Percentiles rank a stretch among this genome's conserved stretches.
These are phyloP conservation scores for Scaptomyza tumidula DNA, from an alignment of 2,888 invertebrate genomes.

Conservation along the genomic window DNA sequence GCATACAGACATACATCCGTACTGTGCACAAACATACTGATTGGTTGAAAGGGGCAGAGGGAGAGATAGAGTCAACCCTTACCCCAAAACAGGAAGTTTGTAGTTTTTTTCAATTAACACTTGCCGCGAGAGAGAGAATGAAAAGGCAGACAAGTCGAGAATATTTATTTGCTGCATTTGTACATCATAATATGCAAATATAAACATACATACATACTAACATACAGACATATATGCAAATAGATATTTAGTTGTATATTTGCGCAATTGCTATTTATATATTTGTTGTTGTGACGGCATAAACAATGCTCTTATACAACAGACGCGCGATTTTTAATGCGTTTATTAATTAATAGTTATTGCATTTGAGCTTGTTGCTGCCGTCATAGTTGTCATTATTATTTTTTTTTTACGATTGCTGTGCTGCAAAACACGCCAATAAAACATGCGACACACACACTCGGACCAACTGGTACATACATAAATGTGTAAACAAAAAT, in stretches of 20 bases:
- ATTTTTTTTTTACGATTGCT: slow-evolving; percentile 15
- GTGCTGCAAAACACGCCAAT: slow-evolving; percentile 38
- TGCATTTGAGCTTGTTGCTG: slow-evolving; percentile 22
- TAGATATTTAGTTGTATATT: slow-evolving; percentile 34
- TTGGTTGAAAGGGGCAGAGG: slow-evolving; percentile 4
- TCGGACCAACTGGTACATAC: background rate
- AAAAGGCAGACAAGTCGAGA: slow-evolving; percentile 22
- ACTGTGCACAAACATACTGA: slow-evolving; percentile 3
- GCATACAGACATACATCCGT: background rate
- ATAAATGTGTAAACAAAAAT: slow-evolving; percentile 47
- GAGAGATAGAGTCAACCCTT: slow-evolving; percentile 27
- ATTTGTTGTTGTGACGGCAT: slow-evolving; percentile 53
- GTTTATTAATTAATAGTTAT: slow-evolving; percentile 65
- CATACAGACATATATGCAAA: slow-evolving; percentile 2
- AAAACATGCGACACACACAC: slow-evolving; percentile 18
- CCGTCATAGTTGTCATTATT: slow-evolving; percentile 6
- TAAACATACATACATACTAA: slow-evolving; percentile 7
- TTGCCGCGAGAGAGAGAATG: slow-evolving; percentile 11
- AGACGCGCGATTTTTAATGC: slow-evolving; percentile 30
- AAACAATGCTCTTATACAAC: slow-evolving; percentile 68
- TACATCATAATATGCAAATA: slow-evolving; percentile 35
- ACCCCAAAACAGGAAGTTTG: slow-evolving; percentile 71
- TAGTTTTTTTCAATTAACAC: slow-evolving; percentile 68
- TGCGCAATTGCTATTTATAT: slow-evolving; percentile 52
- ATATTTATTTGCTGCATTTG: slow-evolving; percentile 49